These are phyloP conservation scores for Cyprinus carpio DNA, from an alignment of 2,113 vertebrate species.

Conservation along the genomic window DNA sequence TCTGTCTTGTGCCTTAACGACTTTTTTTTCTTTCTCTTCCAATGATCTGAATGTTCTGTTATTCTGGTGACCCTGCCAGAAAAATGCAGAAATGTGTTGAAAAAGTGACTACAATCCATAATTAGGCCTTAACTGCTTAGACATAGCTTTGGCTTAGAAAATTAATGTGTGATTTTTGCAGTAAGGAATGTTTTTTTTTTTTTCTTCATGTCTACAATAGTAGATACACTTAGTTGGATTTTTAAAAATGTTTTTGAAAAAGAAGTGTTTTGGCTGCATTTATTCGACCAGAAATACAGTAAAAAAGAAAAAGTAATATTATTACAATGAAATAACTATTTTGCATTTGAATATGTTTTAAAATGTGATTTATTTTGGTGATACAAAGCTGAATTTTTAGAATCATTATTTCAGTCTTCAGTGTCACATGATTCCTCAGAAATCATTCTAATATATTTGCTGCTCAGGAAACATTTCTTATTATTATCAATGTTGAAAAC, in stretches of 20 bases:
- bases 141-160: neutral
- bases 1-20: neutral
- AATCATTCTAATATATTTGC: neutral
- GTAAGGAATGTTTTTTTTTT: neutral
- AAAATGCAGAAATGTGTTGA: neutral
- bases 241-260: no score
- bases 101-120: neutral
- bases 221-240: no score
- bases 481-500: no score
- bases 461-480: neutral
- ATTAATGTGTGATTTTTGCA: neutral
- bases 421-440: neutral
- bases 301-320: no score
- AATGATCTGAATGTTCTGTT: neutral
- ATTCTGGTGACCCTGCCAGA: neutral
- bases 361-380: neutral
- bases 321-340: no score
- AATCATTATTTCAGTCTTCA: neutral
- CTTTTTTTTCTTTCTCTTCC: constrained; percentile 3
- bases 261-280: no score
- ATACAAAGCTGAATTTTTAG: neutral
- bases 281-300: no score
- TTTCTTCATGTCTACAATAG: no score
- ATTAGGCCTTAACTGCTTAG: neutral
- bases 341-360: no score